Evolutionary conservation across 2,888 invertebrate species (phyloP).

Genomic region (Beris chalybata): DNA sequence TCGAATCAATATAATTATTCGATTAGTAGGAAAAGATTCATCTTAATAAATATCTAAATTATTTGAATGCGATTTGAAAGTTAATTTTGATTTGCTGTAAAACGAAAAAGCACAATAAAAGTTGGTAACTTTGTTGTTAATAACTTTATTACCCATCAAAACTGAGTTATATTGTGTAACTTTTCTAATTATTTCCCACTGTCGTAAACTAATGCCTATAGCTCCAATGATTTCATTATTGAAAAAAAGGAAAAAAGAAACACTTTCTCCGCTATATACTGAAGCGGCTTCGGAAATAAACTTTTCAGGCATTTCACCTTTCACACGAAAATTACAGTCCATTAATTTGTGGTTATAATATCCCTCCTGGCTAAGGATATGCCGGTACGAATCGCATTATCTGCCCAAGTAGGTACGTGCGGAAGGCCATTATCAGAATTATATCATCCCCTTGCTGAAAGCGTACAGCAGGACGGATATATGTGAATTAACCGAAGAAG

Average conservation of each 20-base stretch:
- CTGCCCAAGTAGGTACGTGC: conserved; percentile 19
- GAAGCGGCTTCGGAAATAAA: conserved; percentile 2
- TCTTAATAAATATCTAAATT: too few relatives aligned
- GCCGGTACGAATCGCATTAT: conserved; percentile 26
- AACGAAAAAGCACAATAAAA: too few relatives aligned
- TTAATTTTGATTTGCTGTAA: too few relatives aligned
- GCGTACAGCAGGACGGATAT: not conserved
- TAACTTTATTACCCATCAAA: conserved; percentile 24
- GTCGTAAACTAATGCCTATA: conserved; percentile 20
- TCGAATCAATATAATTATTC: too few relatives aligned
- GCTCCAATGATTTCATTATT: conserved; percentile 25
- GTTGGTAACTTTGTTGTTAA: conserved; percentile 4
- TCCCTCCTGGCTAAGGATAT: not conserved
- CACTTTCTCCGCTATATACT: not conserved
- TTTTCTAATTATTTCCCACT: conserved; percentile 30
- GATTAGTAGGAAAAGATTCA: too few relatives aligned
- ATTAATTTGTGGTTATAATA: conserved; percentile 32
- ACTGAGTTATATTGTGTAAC: conserved; percentile 28
- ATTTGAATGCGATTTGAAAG: too few relatives aligned
- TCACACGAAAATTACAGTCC: conserved; percentile 32
- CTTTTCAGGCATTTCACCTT: conserved; percentile 26
- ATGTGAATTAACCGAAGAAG: too few relatives aligned
- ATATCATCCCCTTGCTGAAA: conserved; percentile 15
- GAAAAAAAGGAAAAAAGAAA: conserved; percentile 16
- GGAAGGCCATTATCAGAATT: conserved; percentile 32